phyloP scores from a whole-genome alignment of 1,140 invertebrate genomes.

The Sitobion miscanthi region DNA sequence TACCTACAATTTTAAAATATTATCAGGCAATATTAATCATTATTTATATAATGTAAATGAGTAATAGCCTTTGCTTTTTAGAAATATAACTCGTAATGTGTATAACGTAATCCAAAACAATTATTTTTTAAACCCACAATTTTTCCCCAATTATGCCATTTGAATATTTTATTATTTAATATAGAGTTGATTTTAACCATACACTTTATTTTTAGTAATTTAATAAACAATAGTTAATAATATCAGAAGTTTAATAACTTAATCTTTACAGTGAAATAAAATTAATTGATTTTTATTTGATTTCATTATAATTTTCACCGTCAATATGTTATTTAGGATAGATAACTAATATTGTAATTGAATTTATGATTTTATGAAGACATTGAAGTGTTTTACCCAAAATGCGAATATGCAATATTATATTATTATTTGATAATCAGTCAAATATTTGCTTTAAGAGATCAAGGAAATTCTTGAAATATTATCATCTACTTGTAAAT shows the following conservation, averaged over 20 bases:
- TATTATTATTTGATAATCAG: conserved; percentile 15
- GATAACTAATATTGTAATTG: background rate
- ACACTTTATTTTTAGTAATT: background rate
- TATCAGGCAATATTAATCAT: too few relatives aligned
- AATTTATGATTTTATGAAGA: background rate
- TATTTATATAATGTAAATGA: background rate
- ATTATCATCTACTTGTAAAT: background rate
- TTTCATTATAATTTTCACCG: background rate
- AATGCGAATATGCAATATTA: conserved; percentile 6
- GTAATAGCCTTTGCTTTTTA: background rate
- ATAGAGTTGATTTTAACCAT: background rate
- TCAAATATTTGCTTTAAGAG: background rate
- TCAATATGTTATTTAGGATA: background rate
- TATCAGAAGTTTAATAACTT: background rate
- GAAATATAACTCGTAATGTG: background rate
- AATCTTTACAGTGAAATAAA: background rate
- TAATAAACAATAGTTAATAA: background rate
- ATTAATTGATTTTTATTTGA: background rate
- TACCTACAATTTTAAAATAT: too few relatives aligned
- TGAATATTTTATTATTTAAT: too few relatives aligned
- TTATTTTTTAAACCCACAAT: too few relatives aligned
- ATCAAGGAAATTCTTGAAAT: background rate
- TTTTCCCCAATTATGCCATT: too few relatives aligned
- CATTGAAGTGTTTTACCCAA: conserved; percentile 8
- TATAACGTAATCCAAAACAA: too few relatives aligned